Percentiles rank a stretch among this genome's conserved stretches.
Conservation (phyloP, 1,140 invertebrate species). For the Chironomus tepperi region DNA sequence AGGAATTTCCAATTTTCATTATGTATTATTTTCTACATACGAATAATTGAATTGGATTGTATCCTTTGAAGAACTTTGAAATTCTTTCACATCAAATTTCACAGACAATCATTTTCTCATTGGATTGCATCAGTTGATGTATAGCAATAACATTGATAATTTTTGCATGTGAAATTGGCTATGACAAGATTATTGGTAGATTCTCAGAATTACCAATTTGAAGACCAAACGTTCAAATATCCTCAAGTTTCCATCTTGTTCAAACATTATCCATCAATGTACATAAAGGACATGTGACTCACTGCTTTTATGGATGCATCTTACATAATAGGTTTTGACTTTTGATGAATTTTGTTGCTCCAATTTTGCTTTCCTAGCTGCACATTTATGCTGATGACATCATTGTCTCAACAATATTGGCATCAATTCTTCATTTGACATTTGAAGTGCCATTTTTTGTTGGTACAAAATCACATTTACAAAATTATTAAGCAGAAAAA, state of each 20-base stretch:
- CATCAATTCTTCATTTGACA: neutral
- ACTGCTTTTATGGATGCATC: too few species aligned
- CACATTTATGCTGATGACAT: neutral
- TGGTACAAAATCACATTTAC: neutral
- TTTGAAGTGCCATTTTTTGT: neutral
- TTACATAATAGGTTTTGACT: too few species aligned
- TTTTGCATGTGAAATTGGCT: slow-evolving; percentile 7
- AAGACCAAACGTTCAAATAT: neutral
- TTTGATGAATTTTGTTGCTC: neutral
- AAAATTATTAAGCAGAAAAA: neutral
- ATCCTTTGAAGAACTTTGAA: neutral
- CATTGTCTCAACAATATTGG: neutral
- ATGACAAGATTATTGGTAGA: neutral
- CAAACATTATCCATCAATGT: too few species aligned
- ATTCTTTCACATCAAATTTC: neutral
- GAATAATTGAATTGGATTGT: neutral
- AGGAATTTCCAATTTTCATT: too few species aligned
- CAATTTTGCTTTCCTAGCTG: neutral
- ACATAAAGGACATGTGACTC: too few species aligned
- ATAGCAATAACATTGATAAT: neutral
- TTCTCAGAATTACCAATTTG: neutral
- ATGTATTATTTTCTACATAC: too few species aligned
- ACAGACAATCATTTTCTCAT: neutral
- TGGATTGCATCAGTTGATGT: neutral
- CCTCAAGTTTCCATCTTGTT: neutral